phyloP scores from a whole-genome alignment of 2,888 invertebrate genomes.

The Hydrotaea cyrtoneurina region DNA sequence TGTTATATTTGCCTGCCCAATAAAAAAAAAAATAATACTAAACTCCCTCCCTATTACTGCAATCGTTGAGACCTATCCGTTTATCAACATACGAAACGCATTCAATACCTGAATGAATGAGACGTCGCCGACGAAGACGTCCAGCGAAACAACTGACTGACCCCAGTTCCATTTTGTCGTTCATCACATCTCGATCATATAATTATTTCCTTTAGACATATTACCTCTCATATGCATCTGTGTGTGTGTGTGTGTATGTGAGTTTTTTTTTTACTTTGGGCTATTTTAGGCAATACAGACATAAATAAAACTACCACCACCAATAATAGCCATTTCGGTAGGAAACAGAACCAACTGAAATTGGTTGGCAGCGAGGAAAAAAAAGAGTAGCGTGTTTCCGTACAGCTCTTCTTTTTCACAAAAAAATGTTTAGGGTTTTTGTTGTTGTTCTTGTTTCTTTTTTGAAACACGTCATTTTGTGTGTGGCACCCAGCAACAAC shows the following conservation, averaged over 20 bases:
- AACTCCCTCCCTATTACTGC: too few species aligned
- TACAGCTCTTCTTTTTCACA: conserved; percentile 48
- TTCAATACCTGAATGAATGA: not conserved
- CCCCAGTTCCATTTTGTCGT: not conserved
- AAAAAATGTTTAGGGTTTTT: not conserved
- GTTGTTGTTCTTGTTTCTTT: conserved; percentile 32
- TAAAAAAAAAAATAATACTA: too few species aligned
- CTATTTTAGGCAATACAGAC: conserved; percentile 25
- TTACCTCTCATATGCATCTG: conserved; percentile 30
- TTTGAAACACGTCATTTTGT: conserved; percentile 70
- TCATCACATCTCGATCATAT: conserved; percentile 69
- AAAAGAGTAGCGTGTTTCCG: conserved; percentile 73
- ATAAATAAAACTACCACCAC: conserved; percentile 44
- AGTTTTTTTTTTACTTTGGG: conserved; percentile 8
- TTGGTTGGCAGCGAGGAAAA: conserved; percentile 38
- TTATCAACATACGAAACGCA: too few species aligned
- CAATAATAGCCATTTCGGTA: conserved; percentile 58
- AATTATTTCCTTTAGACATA: conserved; percentile 78
- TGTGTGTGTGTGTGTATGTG: not conserved
- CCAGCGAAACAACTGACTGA: not conserved
- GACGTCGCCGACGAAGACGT: not conserved
- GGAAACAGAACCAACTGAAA: conserved; percentile 32
- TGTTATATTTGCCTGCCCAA: too few species aligned
- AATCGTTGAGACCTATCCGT: too few species aligned
- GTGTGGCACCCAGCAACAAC: conserved; percentile 45